Evolutionary conservation across 2,113 vertebrate genomes (phyloP), one percentile per base, ranked within the genome.

Genomic region (Oncorhynchus clarkii): DNA sequence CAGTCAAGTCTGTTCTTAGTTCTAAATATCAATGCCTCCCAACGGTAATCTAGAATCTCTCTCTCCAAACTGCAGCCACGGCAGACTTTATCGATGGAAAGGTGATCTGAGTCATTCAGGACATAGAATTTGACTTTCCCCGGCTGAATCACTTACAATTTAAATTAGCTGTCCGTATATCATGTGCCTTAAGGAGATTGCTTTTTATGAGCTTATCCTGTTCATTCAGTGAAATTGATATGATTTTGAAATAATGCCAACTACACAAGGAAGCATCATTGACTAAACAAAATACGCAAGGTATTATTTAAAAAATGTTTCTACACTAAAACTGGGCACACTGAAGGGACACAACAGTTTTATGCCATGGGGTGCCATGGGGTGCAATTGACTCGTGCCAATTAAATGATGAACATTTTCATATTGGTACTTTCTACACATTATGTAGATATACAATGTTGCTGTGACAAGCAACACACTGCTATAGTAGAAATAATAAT

Each of bases 21-120:
- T 34, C 6, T 34, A 34, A 34, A 34, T 34, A 87, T 85, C 78
- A 87, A 87, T 88, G 83, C 82, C 82, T 88, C 89, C 82, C 75
- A 71, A 78, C 78, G 82, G 86, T 85, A 86, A 88, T 89, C 90
- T 89, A 86, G 87, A 89, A 90, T 90, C 82, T 84, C 74, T 76
- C 73, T 76, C 67, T 57, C 74, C 9, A 45, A 45, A 82, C 75
- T 76, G 79, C 72, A 78, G 84, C 80, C 80, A 59, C 69, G 73
- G 75, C 86, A 83, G 22, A 68, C 75, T 86, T 90, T 84, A 87
- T 89, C 74, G 79, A 87, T 67, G 67, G 89, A 90, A 88, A 91
- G 67, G 67, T 76, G 81, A 92, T 90, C 86, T n/a, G 67, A 84
- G 76, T 76, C 75, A 39, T 81, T 85, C 76, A 72, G 75, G 77